Conservation (phyloP, 1,140 invertebrate genomes). For the Pinna nobilis region DNA sequence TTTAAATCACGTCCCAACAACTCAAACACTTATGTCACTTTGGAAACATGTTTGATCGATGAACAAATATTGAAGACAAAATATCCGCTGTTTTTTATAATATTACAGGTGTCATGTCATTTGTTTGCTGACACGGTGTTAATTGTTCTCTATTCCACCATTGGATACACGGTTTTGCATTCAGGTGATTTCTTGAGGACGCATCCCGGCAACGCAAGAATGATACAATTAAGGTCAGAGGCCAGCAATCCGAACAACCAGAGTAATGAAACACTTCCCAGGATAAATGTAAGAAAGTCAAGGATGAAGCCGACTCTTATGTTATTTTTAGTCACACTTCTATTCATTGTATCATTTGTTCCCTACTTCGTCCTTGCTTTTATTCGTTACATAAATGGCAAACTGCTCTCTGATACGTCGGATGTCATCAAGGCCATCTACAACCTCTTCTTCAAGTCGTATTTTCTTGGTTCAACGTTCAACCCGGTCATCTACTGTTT, state of each 20-base stretch:
- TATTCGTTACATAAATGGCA: not conserved
- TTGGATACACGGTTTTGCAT: not conserved
- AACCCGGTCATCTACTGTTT: conserved; percentile 33
- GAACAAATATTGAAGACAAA: conserved; percentile 22
- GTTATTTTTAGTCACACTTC: conserved; percentile 12
- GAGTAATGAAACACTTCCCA: not conserved
- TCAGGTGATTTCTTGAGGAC: not conserved
- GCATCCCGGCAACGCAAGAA: not conserved
- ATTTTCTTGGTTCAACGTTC: conserved; percentile 12
- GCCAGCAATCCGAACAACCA: not conserved
- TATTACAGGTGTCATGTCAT: conserved; percentile 37
- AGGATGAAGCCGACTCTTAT: conserved; percentile 29
- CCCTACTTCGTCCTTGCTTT: conserved; percentile 4
- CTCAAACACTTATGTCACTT: conserved; percentile 3
- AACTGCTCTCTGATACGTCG: not conserved
- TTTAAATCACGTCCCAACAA: not conserved
- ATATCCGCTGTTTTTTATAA: conserved; percentile 41
- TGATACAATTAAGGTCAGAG: not conserved
- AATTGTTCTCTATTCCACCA: not conserved
- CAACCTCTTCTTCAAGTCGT: conserved; percentile 22
- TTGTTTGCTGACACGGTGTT: conserved; percentile 12
- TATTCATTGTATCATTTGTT: conserved; percentile 17
- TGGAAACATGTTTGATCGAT: conserved; percentile 37
- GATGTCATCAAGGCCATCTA: conserved; percentile 1
- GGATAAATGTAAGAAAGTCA: too few relatives aligned